Percentiles rank a stretch among this genome's conserved stretches.
These are phyloP conservation scores for Coenonympha arcania DNA, from an alignment of 2,888 invertebrate species.

Conservation along the genomic window DNA sequence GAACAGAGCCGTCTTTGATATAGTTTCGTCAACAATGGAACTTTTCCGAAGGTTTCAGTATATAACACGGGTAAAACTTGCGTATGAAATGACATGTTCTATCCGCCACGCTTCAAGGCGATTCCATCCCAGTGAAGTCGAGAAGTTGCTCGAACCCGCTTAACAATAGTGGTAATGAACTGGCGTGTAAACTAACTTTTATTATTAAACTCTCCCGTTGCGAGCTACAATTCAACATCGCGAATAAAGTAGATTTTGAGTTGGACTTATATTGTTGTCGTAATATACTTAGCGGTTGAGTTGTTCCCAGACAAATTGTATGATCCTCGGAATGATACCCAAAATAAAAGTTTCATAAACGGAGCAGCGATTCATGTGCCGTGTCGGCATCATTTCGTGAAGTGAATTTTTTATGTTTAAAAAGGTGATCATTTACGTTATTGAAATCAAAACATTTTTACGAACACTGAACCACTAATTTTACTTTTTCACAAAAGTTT, in stretches of 20 bases:
- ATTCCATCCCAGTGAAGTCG: conserved; percentile 5
- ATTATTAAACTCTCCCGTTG: not conserved
- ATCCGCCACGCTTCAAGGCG: conserved; percentile 1
- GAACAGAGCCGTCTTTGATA: too few relatives aligned
- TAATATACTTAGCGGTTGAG: too few relatives aligned
- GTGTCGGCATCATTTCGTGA: too few relatives aligned
- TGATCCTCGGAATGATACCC: too few relatives aligned
- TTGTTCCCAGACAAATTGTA: too few relatives aligned
- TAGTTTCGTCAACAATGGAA: not conserved
- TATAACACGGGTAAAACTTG: not conserved
- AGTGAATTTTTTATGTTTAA: too few relatives aligned
- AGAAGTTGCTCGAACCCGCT: not conserved
- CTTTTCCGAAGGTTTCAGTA: not conserved
- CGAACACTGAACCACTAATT: too few relatives aligned
- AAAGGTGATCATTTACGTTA: too few relatives aligned
- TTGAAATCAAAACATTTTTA: too few relatives aligned
- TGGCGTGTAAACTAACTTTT: conserved; percentile 3
- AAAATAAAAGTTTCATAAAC: too few relatives aligned
- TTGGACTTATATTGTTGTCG: not conserved
- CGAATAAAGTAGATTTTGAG: not conserved
- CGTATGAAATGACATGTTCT: conserved; percentile 1
- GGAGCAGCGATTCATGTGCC: too few relatives aligned
- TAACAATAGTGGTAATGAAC: conserved; percentile 5
- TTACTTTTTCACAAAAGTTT: too few relatives aligned
- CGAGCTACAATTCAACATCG: not conserved